A percentile compares a stretch with the other conserved stretches of the same genome.
These are phyloP conservation scores for Hyalella azteca DNA, from an alignment of 2,888 invertebrate genomes.

Conservation along the genomic window DNA sequence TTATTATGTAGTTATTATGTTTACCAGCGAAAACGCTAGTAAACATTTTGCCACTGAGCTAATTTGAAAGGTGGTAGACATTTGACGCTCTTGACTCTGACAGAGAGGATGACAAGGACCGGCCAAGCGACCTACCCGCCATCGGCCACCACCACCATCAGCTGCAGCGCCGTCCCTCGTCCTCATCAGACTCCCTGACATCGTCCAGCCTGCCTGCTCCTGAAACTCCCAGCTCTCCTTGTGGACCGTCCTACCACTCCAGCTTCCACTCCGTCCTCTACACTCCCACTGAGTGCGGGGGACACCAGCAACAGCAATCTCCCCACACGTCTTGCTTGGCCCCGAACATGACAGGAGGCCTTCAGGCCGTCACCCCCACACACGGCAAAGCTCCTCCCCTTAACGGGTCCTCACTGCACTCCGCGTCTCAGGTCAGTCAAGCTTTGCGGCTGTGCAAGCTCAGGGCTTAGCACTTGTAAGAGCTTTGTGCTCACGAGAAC, in stretches of 20 bases:
- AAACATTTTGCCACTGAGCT: too few relatives aligned
- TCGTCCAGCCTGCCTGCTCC: neutral
- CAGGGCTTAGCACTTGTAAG: too few relatives aligned
- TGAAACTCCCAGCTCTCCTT: slow-evolving; percentile 12
- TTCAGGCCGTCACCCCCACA: neutral
- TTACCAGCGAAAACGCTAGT: too few relatives aligned
- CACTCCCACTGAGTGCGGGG: neutral
- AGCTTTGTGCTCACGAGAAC: neutral
- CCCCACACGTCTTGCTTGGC: neutral
- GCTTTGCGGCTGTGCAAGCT: too few relatives aligned
- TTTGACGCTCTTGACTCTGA: too few relatives aligned
- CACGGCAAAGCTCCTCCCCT: neutral
- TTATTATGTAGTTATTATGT: too few relatives aligned
- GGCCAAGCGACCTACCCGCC: slow-evolving; percentile 48
- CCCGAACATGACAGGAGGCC: neutral
- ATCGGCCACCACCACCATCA: slow-evolving; percentile 35
- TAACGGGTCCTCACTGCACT: neutral
- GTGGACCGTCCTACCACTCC: neutral
- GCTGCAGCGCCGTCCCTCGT: slow-evolving; percentile 50
- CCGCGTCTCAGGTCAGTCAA: slow-evolving; percentile 2
- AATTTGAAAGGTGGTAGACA: too few relatives aligned
- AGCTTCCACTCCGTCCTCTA: neutral
- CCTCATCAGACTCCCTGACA: slow-evolving; percentile 55
- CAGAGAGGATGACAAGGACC: slow-evolving; percentile 58
- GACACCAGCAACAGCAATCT: neutral